Base-by-base conservation (phyloP, 1,140 invertebrate species). In the Sesamia nonagrioides region DNA sequence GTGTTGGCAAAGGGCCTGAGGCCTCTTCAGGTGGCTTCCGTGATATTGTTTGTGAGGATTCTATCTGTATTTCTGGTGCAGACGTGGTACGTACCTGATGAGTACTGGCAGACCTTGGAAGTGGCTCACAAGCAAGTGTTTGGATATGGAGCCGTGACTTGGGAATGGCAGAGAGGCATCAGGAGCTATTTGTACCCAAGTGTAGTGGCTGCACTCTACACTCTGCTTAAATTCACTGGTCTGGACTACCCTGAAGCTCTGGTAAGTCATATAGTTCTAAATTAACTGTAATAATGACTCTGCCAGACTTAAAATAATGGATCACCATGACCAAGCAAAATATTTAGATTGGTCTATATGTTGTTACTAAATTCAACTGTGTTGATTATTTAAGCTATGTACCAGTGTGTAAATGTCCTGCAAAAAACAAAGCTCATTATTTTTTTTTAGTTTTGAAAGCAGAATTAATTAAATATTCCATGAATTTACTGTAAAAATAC, bases 61-160 rank as follows among this genome's bases (percentile, higher is more conserved):
- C 80, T 95, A 7, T 97, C 97, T 0, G 96, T 97, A 6, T 96
- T 97, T 82, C 71, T 97, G 48, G 96, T 98, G 15, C 96, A 97
- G 91, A 98, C 98, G 0, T 97, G 91, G 88, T 98, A 97, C 94
- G 98, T 99, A 17, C 98, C 98, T 40, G 98, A 99, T 94, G 98
- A 99, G 90, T 98, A 98, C 87, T 99, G 98, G 98, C 98, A 99
- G 92, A 98, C 97, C 2, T 87, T 98, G 74, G 98, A 99, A 95
- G 98, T 99, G 15, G 97, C 98, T 18, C 98, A 99, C 92, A 97
- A 97, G 61, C 91, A 97, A 69, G 96, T 95, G 2, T 99, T 98
- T 95, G 97, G 97, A 11, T 98, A 98, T 96, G 98, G 98, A 71
- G 96, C 98, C 84, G 91, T 98, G 13, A 99, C 98, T 7, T 99